These are phyloP conservation scores for Phrynocephalus versicolor DNA, from an alignment of 2,113 vertebrate species.

Conservation along the genomic window DNA sequence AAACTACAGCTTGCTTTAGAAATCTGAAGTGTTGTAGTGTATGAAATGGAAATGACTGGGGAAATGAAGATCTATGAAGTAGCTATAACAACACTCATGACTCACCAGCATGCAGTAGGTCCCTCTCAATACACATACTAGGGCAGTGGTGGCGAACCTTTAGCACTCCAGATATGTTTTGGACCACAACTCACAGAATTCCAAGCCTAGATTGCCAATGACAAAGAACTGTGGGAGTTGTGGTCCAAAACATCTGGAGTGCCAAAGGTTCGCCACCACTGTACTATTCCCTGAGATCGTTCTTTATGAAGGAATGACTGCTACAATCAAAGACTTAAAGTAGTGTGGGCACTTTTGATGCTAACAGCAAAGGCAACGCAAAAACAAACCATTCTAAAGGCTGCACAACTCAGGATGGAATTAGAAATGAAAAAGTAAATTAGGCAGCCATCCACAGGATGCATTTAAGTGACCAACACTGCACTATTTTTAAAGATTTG, in stretches of 20 bases:
- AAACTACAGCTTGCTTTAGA: neutral
- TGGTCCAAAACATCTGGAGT: too few relatives aligned
- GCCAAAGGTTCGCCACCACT: too few relatives aligned
- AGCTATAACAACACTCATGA: neutral
- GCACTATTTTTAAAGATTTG: constrained; percentile 51
- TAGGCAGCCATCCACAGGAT: constrained; percentile 35
- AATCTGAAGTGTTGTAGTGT: neutral
- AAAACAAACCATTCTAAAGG: constrained; percentile 28
- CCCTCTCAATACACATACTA: constrained; percentile 15
- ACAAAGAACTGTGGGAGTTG: too few relatives aligned
- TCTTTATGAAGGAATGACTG: neutral
- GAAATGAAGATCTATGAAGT: neutral
- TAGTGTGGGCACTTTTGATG: neutral
- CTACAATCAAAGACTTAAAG: constrained; percentile 19
- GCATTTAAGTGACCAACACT: constrained; percentile 44
- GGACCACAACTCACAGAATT: too few relatives aligned
- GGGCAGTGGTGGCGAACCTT: too few relatives aligned
- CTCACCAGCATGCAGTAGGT: neutral
- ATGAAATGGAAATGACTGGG: too few relatives aligned
- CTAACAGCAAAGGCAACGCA: neutral
- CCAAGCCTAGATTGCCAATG: too few relatives aligned
- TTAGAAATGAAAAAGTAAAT: constrained; percentile 42
- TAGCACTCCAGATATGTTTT: too few relatives aligned
- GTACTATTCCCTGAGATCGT: neutral
- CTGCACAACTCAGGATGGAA: constrained; percentile 28